Conservation (phyloP, 2,888 invertebrate genomes). For the Pseudoips prasinana region DNA sequence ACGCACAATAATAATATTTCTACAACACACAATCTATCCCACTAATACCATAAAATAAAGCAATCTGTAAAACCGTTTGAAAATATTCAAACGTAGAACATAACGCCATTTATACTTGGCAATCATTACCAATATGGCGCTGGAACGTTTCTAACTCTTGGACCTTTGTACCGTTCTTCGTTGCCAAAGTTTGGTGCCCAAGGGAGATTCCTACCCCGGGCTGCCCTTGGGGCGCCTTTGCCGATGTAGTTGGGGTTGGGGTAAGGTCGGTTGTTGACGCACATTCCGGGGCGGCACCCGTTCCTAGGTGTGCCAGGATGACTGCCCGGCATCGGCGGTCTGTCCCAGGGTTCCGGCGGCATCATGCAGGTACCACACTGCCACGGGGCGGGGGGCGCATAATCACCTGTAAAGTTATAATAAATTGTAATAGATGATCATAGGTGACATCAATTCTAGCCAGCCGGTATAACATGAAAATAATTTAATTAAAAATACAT, state of each 20-base stretch:
- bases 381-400: conserved; percentile 38
- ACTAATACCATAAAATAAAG: conserved; percentile 11
- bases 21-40: conserved; percentile 1
- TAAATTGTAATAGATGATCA: too few species aligned
- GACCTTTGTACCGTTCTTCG: conserved; percentile 68
- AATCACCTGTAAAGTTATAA: conserved; percentile 53
- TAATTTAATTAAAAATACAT: conserved; percentile 31
- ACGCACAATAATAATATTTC: neutral
- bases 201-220: conserved; percentile 63
- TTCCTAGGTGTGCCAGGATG: conserved; percentile 62
- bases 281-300: conserved; percentile 65
- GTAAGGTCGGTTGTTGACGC: conserved; percentile 51
- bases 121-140: conserved; percentile 66
- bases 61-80: conserved; percentile 21
- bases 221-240: conserved; percentile 34
- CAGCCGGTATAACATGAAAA: conserved; percentile 1
- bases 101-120: conserved; percentile 16
- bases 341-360: conserved; percentile 64
- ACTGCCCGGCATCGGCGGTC: conserved; percentile 52
- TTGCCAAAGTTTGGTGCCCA: conserved; percentile 61
- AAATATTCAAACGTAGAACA: conserved; percentile 24
- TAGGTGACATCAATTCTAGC: too few species aligned
- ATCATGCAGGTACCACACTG: conserved; percentile 58
- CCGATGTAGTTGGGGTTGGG: conserved; percentile 46
- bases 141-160: conserved; percentile 61